Percentiles rank a stretch among this genome's conserved stretches.
These are phyloP conservation scores for Phataginus tetradactyla DNA, from an alignment of 2,797 vertebrate genomes.

Conservation along the genomic window DNA sequence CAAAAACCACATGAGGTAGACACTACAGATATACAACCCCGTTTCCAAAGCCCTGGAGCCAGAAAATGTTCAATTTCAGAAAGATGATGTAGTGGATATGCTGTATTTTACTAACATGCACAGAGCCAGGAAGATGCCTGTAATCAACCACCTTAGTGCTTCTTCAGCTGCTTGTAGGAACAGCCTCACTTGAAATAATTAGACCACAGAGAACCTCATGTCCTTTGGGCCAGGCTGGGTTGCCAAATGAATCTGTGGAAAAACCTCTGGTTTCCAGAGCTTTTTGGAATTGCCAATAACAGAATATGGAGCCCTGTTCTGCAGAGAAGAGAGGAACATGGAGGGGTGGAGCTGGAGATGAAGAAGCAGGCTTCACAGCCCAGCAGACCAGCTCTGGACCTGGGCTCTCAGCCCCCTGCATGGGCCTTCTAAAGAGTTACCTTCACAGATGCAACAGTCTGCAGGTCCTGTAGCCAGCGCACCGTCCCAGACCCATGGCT, in stretches of 20 bases:
- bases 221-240: not conserved
- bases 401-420: not conserved
- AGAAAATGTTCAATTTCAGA: not conserved
- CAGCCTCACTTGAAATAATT: not conserved
- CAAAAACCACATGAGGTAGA: not conserved
- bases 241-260: not conserved
- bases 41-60: not conserved
- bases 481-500: not conserved
- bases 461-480: not conserved
- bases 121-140: rapidly evolving
- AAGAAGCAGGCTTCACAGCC: not conserved
- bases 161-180: not conserved
- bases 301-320: not conserved
- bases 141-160: rapidly evolving
- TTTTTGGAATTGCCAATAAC: not conserved
- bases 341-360: not conserved
- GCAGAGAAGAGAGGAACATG: not conserved
- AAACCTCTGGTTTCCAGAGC: not conserved
- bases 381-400: not conserved
- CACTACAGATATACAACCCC: rapidly evolving
- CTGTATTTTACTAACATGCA: too few relatives aligned
- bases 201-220: rapidly evolving
- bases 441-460: not conserved
- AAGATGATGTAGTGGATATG: not conserved
- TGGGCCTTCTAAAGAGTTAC: not conserved